These are phyloP conservation scores for Timema cristinae DNA, from an alignment of 2,888 invertebrate species.

Conservation along the genomic window DNA sequence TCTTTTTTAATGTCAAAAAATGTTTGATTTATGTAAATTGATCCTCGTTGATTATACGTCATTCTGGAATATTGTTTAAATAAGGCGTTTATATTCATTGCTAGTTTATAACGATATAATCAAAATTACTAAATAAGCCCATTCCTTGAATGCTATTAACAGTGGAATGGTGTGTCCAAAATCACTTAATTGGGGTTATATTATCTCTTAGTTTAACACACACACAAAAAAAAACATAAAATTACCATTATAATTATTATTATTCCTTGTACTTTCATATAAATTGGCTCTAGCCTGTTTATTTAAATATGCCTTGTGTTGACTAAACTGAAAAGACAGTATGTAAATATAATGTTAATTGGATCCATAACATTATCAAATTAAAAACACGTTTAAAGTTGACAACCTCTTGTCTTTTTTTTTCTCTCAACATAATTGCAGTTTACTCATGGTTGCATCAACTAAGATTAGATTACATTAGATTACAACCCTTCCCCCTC, in stretches of 20 bases:
- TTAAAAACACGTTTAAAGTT: slow-evolving; percentile 8
- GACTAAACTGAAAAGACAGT: not conserved
- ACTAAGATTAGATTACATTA: too few species aligned
- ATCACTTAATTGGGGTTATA: not conserved
- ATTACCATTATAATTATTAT: not conserved
- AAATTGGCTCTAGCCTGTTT: too few species aligned
- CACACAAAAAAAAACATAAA: not conserved
- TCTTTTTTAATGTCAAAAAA: too few species aligned
- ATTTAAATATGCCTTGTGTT: not conserved
- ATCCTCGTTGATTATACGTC: not conserved
- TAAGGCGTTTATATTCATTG: slow-evolving; percentile 7
- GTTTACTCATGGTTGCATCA: too few species aligned
- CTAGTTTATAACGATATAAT: not conserved
- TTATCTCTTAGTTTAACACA: not conserved
- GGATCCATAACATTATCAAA: not conserved
- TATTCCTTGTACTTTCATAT: not conserved
- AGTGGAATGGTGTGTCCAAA: not conserved
- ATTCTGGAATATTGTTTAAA: not conserved
- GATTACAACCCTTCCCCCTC: too few species aligned
- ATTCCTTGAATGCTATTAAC: slow-evolving; percentile 7
- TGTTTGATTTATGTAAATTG: slow-evolving; percentile 14
- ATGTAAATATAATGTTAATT: slow-evolving; percentile 4
- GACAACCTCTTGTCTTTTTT: not conserved
- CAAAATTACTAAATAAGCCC: slow-evolving; percentile 1
- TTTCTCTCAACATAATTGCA: too few species aligned